These are phyloP conservation scores for Archilochus colubris DNA, from an alignment of 2,113 vertebrate species.

Conservation along the genomic window DNA sequence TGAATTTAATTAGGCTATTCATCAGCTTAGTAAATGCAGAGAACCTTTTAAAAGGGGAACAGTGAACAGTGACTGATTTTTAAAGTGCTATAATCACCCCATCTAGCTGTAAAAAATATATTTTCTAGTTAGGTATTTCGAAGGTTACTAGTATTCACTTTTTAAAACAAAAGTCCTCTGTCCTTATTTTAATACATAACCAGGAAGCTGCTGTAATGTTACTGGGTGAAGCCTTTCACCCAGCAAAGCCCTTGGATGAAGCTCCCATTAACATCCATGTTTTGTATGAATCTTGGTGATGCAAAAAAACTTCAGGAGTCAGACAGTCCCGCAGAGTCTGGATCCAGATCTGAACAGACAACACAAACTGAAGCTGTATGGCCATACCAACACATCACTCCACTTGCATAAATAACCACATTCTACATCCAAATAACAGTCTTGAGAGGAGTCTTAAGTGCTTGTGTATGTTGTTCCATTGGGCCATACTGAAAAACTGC, in stretches of 20 bases:
- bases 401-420: neutral
- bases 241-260: neutral
- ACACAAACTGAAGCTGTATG: neutral
- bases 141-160: slow-evolving; percentile 20
- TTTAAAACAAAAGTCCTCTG: neutral
- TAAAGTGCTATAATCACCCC: slow-evolving; percentile 58
- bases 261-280: neutral
- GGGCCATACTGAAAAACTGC: neutral
- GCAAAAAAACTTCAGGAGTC: neutral
- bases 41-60: slow-evolving; percentile 57
- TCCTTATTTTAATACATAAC: neutral
- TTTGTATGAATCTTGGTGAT: neutral
- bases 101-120: slow-evolving; percentile 30
- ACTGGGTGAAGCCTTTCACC: neutral
- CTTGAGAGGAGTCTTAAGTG: neutral
- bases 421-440: neutral
- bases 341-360: neutral
- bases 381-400: neutral
- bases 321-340: neutral
- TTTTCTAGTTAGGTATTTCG: slow-evolving; percentile 15
- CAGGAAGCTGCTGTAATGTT: neutral
- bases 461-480: neutral
- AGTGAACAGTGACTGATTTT: slow-evolving; percentile 61
- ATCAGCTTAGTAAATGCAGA: slow-evolving; percentile 61
- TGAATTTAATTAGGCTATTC: slow-evolving; percentile 68